Evolutionary conservation across 2,797 vertebrate species (phyloP).

Genomic region (Natrix natrix): DNA sequence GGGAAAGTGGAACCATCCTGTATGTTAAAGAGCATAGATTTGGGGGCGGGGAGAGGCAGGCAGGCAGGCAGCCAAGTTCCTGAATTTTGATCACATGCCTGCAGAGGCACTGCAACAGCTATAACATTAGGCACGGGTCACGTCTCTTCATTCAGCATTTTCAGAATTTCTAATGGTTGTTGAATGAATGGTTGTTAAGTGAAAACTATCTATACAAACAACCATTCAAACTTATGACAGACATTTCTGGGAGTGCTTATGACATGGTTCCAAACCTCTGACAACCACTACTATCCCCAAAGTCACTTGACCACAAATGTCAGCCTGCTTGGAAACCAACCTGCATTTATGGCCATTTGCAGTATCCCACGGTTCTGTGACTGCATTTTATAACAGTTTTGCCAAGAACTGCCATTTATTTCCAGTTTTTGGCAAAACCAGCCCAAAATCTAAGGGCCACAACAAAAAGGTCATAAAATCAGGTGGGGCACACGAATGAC

Average conservation of each 20-base stretch:
- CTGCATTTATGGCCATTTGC: neutral
- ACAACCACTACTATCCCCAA: neutral
- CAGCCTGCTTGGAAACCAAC: neutral
- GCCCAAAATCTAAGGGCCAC: neutral
- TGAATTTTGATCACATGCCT: too few relatives aligned
- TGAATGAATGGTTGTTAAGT: neutral
- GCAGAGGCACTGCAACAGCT: neutral
- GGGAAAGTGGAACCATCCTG: too few relatives aligned
- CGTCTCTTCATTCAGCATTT: neutral
- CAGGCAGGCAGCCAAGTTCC: too few relatives aligned
- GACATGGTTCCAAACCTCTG: neutral
- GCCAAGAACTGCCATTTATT: neutral
- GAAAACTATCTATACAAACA: neutral
- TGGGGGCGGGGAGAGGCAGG: too few relatives aligned
- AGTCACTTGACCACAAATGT: neutral
- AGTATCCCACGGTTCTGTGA: neutral
- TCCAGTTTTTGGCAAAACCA: neutral
- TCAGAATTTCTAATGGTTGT: neutral
- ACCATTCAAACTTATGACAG: neutral
- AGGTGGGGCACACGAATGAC: neutral
- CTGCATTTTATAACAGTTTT: neutral
- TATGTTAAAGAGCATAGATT: too few relatives aligned
- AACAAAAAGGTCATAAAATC: neutral
- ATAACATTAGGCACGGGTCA: neutral
- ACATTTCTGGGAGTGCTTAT: neutral